Base-by-base conservation (phyloP, 92 coral and sea anemone species). In the Muricea muricata region DNA sequence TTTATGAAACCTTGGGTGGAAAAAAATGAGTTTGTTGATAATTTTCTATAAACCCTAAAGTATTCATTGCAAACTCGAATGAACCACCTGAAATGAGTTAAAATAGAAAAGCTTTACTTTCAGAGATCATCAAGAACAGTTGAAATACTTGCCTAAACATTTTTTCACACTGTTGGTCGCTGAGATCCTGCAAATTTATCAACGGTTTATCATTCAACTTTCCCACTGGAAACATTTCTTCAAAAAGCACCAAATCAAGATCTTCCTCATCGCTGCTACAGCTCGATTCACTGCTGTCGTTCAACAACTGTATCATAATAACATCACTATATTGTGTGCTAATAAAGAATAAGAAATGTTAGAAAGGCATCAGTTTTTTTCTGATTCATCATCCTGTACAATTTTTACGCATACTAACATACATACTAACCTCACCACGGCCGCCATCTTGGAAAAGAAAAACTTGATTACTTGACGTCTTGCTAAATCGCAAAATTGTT, bases 1-100 rank as follows among this genome's bases (percentile, higher is more conserved):
- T 50, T 90, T 90, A 73, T 71, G 73, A 75, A 90, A 90, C 65
- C 94, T 91, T 33, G 54, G 35, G 17, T 48, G 56, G 20, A 17
- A 48, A 48, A 48, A 8, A 48, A 48, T 39, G 20, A 41, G 42
- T 23, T 7, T 17, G 30, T n/a, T 12, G 42, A 31, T 32, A 20
- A 14, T 72, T 39, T 39, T 39, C 45, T 39, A 39, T 39, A 11
- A 11, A 39, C 45, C 11, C 5, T 39, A 11, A 39, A 39, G 45
- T 39, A 39, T 39, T 39, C 45, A 39, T 39, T 39, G 45, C 11
- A 11, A 39, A 39, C 6, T 4, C 11, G 45, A 39, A 4, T 5
- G n/a, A n/a, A n/a, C n/a, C n/a, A n/a, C n/a, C n/a, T n/a, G n/a
- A n/a, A n/a, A n/a, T n/a, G n/a, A n/a, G 11, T 39, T 11, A 4